These are phyloP conservation scores for Patella pellucida DNA, from an alignment of 2,888 invertebrate genomes.

Conservation along the genomic window DNA sequence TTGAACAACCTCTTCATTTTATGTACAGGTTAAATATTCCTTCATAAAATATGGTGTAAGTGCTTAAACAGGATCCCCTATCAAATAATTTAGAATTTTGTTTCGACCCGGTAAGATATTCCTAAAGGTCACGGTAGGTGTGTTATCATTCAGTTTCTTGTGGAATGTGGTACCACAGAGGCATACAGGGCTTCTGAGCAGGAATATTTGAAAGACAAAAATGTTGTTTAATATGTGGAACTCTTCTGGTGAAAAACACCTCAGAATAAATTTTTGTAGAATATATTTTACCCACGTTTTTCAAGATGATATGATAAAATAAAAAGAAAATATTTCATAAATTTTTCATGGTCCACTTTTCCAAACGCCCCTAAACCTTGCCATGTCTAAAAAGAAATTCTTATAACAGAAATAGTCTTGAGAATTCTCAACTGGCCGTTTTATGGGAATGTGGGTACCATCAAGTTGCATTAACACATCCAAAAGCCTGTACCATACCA, in stretches of 20 bases:
- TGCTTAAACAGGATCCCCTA: background rate
- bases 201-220: no score
- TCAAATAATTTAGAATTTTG: background rate
- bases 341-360: no score
- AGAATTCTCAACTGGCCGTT: background rate
- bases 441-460: background rate
- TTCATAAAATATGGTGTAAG: background rate
- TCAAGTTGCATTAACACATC: background rate
- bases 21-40: background rate
- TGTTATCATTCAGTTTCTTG: background rate
- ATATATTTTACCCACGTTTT: no score
- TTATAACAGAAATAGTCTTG: conserved; percentile 1
- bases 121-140: background rate
- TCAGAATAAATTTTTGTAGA: no score
- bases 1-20: background rate
- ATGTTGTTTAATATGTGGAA: no score
- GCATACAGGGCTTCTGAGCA: no score
- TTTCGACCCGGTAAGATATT: background rate
- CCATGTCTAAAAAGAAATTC: background rate
- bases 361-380: no score
- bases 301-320: no score
- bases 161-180: no score
- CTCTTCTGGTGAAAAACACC: no score
- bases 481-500: background rate
- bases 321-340: no score